A percentile compares a stretch with the other conserved stretches of the same genome.
phyloP scores from a whole-genome alignment of 2,888 invertebrate genomes.

The Agrochola litura region DNA sequence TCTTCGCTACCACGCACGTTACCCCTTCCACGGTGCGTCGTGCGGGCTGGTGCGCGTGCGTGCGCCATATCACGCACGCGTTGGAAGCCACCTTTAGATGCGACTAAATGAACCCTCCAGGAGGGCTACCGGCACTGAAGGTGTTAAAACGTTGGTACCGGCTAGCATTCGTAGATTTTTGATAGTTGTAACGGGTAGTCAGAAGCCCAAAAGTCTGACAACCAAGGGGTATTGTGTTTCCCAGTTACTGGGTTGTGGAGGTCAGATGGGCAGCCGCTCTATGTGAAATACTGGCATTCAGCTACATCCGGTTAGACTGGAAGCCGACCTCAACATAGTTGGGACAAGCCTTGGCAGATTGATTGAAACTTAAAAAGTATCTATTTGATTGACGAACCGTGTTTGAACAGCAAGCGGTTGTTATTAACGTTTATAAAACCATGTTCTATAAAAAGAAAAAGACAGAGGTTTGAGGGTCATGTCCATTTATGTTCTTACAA shows the following conservation, averaged over 20 bases:
- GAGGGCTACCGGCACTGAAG: too few relatives aligned
- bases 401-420: not conserved
- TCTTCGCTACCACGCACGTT: too few relatives aligned
- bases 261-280: not conserved
- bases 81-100: too few relatives aligned
- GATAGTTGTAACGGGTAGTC: not conserved
- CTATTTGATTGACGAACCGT: not conserved
- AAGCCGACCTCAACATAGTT: not conserved
- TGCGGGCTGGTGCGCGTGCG: too few relatives aligned
- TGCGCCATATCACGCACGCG: too few relatives aligned
- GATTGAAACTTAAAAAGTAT: not conserved
- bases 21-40: too few relatives aligned
- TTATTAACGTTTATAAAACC: not conserved
- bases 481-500: conserved; percentile 23
- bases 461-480: not conserved
- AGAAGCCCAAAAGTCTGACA: not conserved
- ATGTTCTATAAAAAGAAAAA: not conserved
- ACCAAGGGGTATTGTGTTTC: too few relatives aligned
- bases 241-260: not conserved
- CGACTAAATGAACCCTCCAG: too few relatives aligned
- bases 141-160: not conserved
- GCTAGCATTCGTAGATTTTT: not conserved
- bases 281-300: not conserved
- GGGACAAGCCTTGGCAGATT: not conserved
- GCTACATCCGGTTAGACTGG: not conserved